Conservation (phyloP, 1,140 invertebrate genomes). For the Prorops nasuta region DNA sequence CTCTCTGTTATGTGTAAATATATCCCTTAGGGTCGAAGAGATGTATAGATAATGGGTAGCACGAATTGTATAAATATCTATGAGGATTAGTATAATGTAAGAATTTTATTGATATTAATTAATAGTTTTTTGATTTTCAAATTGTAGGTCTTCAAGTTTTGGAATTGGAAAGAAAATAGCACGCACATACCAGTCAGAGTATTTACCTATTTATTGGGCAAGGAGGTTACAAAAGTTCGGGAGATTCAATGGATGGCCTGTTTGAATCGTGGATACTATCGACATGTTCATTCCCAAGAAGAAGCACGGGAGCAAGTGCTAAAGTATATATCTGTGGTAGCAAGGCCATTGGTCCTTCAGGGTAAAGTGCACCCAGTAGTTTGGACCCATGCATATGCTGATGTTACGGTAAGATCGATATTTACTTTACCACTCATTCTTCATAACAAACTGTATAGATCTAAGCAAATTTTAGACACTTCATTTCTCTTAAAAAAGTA, state of each 20-base stretch:
- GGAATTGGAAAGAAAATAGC: constrained; percentile 73
- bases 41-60: no score
- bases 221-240: constrained; percentile 87
- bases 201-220: constrained; percentile 96
- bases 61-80: no score
- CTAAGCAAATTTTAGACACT: no score
- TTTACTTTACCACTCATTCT: no score
- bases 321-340: constrained; percentile 88
- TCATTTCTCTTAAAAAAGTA: no score
- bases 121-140: no score
- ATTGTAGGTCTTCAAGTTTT: constrained; percentile 73
- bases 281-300: constrained; percentile 87
- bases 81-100: no score
- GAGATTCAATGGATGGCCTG: constrained; percentile 97
- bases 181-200: constrained; percentile 80
- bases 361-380: constrained; percentile 73
- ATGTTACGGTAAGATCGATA: constrained; percentile 74
- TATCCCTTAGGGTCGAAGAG: no score
- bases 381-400: constrained; percentile 88
- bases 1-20: no score
- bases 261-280: constrained; percentile 90
- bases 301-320: constrained; percentile 92
- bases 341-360: constrained; percentile 80
- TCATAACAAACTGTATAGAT: no score
- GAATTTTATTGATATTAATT: no score